phyloP scores from a whole-genome alignment of 1,140 invertebrate species.

The Drosophila gunungcola region DNA sequence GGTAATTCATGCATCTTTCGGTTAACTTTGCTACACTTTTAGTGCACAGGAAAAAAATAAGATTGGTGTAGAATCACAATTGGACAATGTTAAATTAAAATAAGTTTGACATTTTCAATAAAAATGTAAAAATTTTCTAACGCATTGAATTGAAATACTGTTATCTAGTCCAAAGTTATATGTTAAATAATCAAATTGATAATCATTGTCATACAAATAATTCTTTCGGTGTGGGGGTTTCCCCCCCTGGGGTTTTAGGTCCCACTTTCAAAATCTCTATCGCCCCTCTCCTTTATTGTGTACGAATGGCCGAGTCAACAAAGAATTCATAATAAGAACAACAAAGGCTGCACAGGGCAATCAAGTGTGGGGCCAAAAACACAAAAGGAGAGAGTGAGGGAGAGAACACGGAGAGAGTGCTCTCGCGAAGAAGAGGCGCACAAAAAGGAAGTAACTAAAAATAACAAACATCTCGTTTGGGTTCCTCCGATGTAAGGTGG shows the following conservation, averaged over 20 bases:
- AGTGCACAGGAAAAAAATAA: background rate
- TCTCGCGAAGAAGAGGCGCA: slow-evolving; percentile 72
- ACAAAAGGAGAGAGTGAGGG: slow-evolving; percentile 30
- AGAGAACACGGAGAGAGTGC: slow-evolving; percentile 20
- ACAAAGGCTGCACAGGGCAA: slow-evolving; percentile 41
- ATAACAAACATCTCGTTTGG: slow-evolving; percentile 76
- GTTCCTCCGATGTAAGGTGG: slow-evolving; percentile 68
- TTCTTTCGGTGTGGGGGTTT: background rate
- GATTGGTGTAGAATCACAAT: too few species aligned
- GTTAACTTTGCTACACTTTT: slow-evolving; percentile 43
- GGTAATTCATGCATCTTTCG: slow-evolving; percentile 33
- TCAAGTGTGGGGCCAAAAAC: slow-evolving; percentile 41
- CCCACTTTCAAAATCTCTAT: background rate
- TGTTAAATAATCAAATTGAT: too few species aligned
- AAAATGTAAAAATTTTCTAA: too few species aligned
- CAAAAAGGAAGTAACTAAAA: slow-evolving; percentile 83
- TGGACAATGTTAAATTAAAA: too few species aligned
- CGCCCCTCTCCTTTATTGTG: slow-evolving; percentile 27
- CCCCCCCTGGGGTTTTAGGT: slow-evolving; percentile 3
- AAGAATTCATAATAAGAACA: slow-evolving; percentile 53
- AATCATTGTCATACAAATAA: too few species aligned
- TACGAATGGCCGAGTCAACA: slow-evolving; percentile 56
- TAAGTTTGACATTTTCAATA: too few species aligned
- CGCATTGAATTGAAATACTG: too few species aligned
- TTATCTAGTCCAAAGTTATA: too few species aligned